Conservation (phyloP, 2,797 vertebrate species). For the Pristis pectinata region DNA sequence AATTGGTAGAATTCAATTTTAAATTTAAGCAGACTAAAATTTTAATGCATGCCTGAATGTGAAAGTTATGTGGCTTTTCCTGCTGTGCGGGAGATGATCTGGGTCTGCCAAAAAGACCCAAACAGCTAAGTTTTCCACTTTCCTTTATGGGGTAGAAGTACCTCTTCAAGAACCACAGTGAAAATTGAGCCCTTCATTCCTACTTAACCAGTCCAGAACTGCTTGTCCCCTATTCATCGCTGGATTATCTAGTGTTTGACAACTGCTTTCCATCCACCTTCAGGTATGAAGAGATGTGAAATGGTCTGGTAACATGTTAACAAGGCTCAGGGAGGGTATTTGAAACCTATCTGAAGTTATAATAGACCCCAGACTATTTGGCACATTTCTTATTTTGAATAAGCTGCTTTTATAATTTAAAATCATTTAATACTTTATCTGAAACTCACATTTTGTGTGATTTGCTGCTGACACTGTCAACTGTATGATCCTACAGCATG, state of each 20-base stretch:
- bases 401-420: neutral
- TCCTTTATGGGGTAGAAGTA: neutral
- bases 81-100: neutral
- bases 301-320: neutral
- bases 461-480: neutral
- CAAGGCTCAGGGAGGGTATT: neutral
- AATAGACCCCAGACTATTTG: neutral
- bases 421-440: neutral
- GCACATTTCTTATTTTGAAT: neutral
- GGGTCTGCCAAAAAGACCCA: neutral
- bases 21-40: neutral
- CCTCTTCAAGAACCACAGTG: neutral
- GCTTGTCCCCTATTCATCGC: neutral
- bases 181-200: neutral
- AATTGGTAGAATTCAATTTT: neutral
- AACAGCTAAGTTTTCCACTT: neutral
- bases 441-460: neutral
- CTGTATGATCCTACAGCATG: slow-evolving; percentile 53
- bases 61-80: neutral
- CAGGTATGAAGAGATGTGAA: neutral
- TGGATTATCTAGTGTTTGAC: neutral
- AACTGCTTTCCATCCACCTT: neutral
- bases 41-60: neutral
- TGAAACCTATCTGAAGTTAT: neutral
- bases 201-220: neutral